Evolutionary conservation across 1,140 invertebrate species (phyloP), one percentile per base, ranked within the genome.

Genomic region (Physella acuta): DNA sequence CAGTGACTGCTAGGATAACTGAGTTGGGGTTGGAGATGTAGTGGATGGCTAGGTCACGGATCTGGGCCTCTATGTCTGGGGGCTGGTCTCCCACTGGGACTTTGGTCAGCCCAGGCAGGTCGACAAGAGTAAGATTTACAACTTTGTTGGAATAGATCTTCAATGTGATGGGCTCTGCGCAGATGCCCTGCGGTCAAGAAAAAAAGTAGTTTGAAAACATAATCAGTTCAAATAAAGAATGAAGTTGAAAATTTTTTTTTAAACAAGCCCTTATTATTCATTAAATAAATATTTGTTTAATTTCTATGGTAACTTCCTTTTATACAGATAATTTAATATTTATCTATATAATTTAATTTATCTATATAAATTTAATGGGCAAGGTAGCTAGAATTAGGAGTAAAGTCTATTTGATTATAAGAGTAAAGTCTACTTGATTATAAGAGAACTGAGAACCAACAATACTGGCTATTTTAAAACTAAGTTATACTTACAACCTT

Each of bases 71-170:
- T 71, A 89, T 90, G 75, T 89, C 88, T 34, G 81, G 75, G 33
- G 88, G 89, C 73, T 89, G 88, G 74, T 90, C 88, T n/a, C 88
- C 89, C 28, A 89, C 87, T 4, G 89, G 87, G 20, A 94, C 93
- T 88, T 99, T 99, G 37, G 97, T 99, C 26, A 99, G 93, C 69
- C 98, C 98, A 63, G 98, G 98, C 39, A 99, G 86, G 88, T 99
- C 98, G 49, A 99, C 95, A 1, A 99, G 87, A 0, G 97, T 99
- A 64, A 99, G 87, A 86, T 98, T 99, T 28, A 99, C 93, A 52
- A 99, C 96, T 71, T 89, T 89, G 4, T 90, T 89, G 0, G 97
- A 99, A 84, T 89, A 99, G 20, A 91, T 97, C 87, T 98, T 99
- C 52, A 99, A 87, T 82, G 92, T 95, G 73, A 99, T 99, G 2